Evolutionary conservation across 2,888 invertebrate species (phyloP).

Genomic region (Leptinotarsa peninsularis): DNA sequence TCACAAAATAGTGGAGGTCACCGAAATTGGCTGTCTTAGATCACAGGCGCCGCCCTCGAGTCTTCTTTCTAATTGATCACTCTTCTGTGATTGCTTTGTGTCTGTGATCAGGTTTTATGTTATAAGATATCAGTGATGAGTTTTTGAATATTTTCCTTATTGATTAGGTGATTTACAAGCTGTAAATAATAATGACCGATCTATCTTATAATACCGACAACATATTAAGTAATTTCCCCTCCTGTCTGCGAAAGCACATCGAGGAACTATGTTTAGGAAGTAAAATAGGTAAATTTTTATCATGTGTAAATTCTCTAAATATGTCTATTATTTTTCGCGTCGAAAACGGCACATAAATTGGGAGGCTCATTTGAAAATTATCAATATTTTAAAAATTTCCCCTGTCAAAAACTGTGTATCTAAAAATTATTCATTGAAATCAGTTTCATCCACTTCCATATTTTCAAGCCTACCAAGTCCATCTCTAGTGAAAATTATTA

Average conservation of each 20-base stretch:
- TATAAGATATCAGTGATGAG: background rate
- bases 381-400: background rate
- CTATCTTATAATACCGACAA: constrained; percentile 44
- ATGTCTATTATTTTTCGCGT: background rate
- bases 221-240: constrained; percentile 50
- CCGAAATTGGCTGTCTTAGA: too few species aligned
- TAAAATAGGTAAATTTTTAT: constrained; percentile 50
- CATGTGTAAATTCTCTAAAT: background rate
- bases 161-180: background rate
- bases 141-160: background rate
- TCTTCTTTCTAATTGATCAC: too few species aligned
- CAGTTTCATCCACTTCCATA: too few species aligned
- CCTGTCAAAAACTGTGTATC: background rate
- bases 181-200: constrained; percentile 35
- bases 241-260: constrained; percentile 52
- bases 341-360: background rate
- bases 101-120: background rate
- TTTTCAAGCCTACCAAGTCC: too few species aligned
- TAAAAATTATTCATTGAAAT: background rate
- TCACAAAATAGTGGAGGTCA: too few species aligned
- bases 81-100: too few species aligned
- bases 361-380: background rate
- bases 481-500: background rate
- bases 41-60: too few species aligned
- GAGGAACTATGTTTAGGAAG: constrained; percentile 50